Conservation (phyloP, 1,140 invertebrate genomes). For the Mercenaria mercenaria region DNA sequence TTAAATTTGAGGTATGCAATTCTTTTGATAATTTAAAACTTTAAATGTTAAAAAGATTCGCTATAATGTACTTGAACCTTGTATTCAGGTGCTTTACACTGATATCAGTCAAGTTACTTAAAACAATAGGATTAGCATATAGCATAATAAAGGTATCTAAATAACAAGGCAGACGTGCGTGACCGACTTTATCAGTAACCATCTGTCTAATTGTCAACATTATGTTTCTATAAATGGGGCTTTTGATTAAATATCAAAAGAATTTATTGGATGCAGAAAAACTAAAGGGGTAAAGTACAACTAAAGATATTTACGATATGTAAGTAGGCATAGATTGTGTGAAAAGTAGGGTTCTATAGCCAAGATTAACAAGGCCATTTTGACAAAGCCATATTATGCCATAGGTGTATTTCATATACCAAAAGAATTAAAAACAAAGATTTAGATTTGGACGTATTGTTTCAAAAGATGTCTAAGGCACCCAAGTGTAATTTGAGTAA, state of each 20-base stretch:
- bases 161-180: background rate
- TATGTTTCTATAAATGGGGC: conserved; percentile 13
- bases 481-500: background rate
- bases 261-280: background rate
- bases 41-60: no score
- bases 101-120: background rate
- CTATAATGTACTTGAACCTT: background rate
- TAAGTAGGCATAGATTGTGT: background rate
- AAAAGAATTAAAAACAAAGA: background rate
- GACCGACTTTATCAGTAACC: background rate
- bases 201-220: conserved; percentile 28
- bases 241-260: background rate
- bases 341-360: background rate
- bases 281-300: background rate
- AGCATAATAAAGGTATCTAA: background rate
- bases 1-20: no score
- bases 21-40: no score
- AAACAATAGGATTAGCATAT: background rate
- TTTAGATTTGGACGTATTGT: background rate
- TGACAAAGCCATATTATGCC: background rate
- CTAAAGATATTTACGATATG: background rate
- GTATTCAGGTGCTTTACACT: background rate
- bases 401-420: background rate
- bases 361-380: background rate
- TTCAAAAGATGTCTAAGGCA: background rate